phyloP scores from a whole-genome alignment of 2,888 invertebrate genomes.

The Erebia ligea region DNA sequence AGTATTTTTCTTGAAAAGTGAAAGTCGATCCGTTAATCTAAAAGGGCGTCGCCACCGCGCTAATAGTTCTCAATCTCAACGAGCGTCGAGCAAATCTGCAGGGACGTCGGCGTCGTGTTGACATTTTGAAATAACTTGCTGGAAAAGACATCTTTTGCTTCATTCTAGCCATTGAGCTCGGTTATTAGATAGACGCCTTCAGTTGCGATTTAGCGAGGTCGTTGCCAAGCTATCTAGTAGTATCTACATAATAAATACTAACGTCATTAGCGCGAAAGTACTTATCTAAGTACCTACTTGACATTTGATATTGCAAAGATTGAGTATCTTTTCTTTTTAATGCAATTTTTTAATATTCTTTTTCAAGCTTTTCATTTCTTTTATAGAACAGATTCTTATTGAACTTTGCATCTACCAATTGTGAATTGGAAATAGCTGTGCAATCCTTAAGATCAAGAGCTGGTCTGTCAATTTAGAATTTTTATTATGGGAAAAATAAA shows the following conservation, averaged over 20 bases:
- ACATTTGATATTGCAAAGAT: not conserved
- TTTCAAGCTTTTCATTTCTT: no score
- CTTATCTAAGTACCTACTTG: no score
- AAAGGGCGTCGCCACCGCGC: slow-evolving; percentile 50
- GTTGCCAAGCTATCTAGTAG: slow-evolving; percentile 38
- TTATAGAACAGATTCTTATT: no score
- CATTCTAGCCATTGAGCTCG: slow-evolving; percentile 37
- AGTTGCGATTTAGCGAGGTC: slow-evolving; percentile 30
- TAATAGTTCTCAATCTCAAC: slow-evolving; percentile 63
- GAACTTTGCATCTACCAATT: no score
- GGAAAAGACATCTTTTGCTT: slow-evolving; percentile 42
- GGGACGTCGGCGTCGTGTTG: slow-evolving; percentile 44
- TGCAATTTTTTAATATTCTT: no score
- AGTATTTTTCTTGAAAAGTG: slow-evolving; percentile 39
- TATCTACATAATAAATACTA: slow-evolving; percentile 24
- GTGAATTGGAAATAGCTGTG: no score
- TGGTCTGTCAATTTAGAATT: no score
- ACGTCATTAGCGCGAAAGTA: not conserved
- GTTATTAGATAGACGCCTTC: slow-evolving; percentile 43
- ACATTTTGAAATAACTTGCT: slow-evolving; percentile 40
- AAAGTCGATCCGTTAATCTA: slow-evolving; percentile 50
- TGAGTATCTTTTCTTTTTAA: not conserved
- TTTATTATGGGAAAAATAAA: not conserved
- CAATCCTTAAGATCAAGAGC: no score
- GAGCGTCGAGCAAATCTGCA: slow-evolving; percentile 54